Base-by-base conservation (phyloP, 2,888 invertebrate genomes). In the Urechis unicinctus region DNA sequence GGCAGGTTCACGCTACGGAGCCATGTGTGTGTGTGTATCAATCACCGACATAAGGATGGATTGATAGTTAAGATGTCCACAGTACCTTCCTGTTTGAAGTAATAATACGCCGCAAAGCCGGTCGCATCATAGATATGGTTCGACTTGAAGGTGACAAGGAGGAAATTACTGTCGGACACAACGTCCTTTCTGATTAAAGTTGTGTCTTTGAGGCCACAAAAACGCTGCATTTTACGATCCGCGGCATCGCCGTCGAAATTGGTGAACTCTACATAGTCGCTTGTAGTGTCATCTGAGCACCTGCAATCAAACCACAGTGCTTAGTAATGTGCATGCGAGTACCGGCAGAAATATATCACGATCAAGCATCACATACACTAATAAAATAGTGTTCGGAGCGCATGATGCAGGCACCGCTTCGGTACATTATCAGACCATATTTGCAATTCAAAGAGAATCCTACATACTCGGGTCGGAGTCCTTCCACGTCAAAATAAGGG, bases 211-310 rank as follows among this genome's bases (percentile, higher is more conserved):
- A 42, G 3, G 25, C 95, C 95, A 77, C 96, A 97, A 75, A 90
- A 87, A 71, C 91, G 84, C 49, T 87, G 85, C 78, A 88, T 91
- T 78, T 92, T 92, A 71, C 89, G 84, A 80, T 97, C 96, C 65
- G 88, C 85, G 61, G 89, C 86, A 83, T 64, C 57, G n/a, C 66
- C 66, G 36, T 89, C 86, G 75, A 88, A 92, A 81, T 96, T 97
- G 48, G 94, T 94, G 80, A 97, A 94, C 78, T 95, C 91, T 53
- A 97, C 89, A 79, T 88, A 95, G 79, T 97, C 97, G 72, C 94
- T 95, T 45, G 91, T 90, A 1, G 93, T 88, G 48, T 86, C 84
- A 57, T 89, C 88, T 70, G 90, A 90, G 76, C 96, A 97, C 64
- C 95, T 95, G 81, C 21, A 26, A 25, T 5, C 6, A 6, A 48